phyloP scores from a whole-genome alignment of 2,113 vertebrate species.

The Ailurus styani region DNA sequence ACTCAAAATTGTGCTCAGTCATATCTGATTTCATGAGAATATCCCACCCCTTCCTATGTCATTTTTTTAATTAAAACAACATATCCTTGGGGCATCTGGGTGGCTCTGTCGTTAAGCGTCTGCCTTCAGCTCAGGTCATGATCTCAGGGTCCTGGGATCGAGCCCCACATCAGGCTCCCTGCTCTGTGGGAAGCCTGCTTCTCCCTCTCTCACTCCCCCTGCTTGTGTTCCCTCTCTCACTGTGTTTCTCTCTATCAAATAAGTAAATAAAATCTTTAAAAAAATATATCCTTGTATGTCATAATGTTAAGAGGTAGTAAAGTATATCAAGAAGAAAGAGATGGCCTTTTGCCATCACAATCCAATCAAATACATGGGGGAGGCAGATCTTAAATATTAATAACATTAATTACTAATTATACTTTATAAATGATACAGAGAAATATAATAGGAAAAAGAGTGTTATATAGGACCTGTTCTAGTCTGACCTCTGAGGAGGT shows the following conservation, averaged over 20 bases:
- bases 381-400: background rate
- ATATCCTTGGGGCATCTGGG: no score
- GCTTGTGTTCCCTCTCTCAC: no score
- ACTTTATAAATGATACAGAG: background rate
- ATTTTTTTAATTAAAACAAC: background rate
- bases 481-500: background rate
- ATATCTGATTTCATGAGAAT: background rate
- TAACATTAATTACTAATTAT: background rate
- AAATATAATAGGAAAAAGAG: background rate
- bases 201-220: no score
- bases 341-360: background rate
- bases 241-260: no score
- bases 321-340: background rate
- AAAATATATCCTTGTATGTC: background rate
- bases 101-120: no score
- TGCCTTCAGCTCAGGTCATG: no score
- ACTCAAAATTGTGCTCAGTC: background rate
- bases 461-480: background rate
- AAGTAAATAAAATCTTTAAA: no score
- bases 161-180: no score
- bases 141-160: no score
- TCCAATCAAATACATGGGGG: background rate
- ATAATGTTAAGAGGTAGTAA: background rate
- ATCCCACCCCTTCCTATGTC: background rate
- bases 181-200: no score